Evolutionary conservation across 2,888 invertebrate species (phyloP), one percentile per base, ranked within the genome.

Genomic region (Scrobipalpa costella): DNA sequence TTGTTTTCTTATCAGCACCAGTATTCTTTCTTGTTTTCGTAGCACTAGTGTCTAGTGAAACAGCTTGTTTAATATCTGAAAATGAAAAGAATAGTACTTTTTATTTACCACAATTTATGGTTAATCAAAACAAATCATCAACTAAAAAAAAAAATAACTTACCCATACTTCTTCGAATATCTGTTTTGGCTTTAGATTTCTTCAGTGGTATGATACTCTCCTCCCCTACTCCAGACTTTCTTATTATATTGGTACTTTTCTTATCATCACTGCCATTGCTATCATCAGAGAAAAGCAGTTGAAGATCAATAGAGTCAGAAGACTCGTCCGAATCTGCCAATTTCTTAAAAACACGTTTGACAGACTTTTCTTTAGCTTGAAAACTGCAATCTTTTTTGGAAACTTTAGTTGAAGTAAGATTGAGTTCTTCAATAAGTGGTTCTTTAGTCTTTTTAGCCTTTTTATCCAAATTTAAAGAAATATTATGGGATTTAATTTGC

Each of bases 221-320:
- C 21, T 61, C 60, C 55, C 65, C 52, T 36, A 62, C 63, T 61
- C 65, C 69, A 9, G 68, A 55, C 64, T 19, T 70, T 72, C 38
- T 61, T 67, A 33, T 64, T n/a, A n/a, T 60, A 21, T 11, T 17
- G 8, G 15, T 64, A 19, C 68, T 72, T 8, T 74, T 68, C 40
- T 50, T 55, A 38, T 76, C 79, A 5, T 44, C 15, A 73, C 78
- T 79, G 58, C 80, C 83, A 69, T 78, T 83, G 64, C 87, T 89
- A 33, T 89, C 86, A 71, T 90, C 89, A 65, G 86, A 79, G 68
- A 90, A 88, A 13, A 90, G 69, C 36, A 90, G 72, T 65, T 82
- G 78, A 73, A 90, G 76, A 68, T 87, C 83, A 67, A 88, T 85
- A 13, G 83, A 84, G 73, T 85, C 84, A 2, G 88, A 87, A 13